phyloP scores from a whole-genome alignment of 2,797 vertebrate species.

The Vespertilio murinus region DNA sequence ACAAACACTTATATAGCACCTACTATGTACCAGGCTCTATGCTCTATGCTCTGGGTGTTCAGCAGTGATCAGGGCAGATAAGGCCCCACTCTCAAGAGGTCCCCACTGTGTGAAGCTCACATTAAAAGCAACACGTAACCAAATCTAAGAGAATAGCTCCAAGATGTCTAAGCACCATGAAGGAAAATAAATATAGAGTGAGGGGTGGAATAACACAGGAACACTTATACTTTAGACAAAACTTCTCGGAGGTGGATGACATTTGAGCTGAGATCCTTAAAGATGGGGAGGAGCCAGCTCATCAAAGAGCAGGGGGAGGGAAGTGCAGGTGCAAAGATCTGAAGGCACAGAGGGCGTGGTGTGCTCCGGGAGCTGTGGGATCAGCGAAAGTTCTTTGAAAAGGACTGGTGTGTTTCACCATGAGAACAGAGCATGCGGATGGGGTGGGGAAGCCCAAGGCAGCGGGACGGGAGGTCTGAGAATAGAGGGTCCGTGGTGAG shows the following conservation, averaged over 20 bases:
- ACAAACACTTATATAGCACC: not conserved
- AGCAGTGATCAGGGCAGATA: not conserved
- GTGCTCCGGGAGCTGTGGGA: not conserved
- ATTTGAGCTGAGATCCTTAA: not conserved
- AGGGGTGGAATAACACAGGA: not conserved
- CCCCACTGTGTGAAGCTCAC: not conserved
- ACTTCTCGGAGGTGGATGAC: not conserved
- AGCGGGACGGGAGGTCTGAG: not conserved
- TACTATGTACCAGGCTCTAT: not conserved
- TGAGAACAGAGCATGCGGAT: not conserved
- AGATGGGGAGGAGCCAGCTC: not conserved
- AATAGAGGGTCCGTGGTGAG: not conserved
- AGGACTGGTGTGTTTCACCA: not conserved
- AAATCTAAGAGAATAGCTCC: not conserved
- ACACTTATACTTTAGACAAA: not conserved
- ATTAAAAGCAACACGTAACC: not conserved
- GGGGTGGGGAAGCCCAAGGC: not conserved
- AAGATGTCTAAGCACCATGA: not conserved
- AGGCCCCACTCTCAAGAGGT: not conserved
- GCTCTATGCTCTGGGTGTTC: not conserved
- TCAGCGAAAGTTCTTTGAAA: not conserved
- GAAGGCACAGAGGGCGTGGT: not conserved
- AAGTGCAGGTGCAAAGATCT: not conserved
- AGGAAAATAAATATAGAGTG: not conserved
- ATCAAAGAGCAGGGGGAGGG: not conserved